A percentile compares a stretch with the other conserved stretches of the same genome.
Evolutionary conservation across 2,797 vertebrate species (phyloP).

Genomic region (Bufotes viridis): DNA sequence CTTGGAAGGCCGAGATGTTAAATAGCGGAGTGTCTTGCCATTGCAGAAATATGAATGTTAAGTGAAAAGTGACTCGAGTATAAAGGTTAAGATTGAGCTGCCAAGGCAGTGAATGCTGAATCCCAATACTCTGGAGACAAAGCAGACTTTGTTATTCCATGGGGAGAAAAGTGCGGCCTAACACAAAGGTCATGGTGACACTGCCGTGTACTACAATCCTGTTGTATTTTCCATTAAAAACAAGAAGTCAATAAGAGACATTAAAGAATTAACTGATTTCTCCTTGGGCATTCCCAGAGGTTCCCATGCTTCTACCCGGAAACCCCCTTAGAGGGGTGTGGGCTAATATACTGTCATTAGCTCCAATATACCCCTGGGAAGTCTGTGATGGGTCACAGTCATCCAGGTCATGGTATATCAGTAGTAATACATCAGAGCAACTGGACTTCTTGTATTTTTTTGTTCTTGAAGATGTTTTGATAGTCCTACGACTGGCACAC

Average conservation of each 20-base stretch:
- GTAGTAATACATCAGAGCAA: too few relatives aligned
- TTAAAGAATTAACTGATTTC: background rate
- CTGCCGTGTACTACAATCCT: slow-evolving; percentile 54
- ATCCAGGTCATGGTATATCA: too few relatives aligned
- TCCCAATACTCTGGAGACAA: slow-evolving; percentile 66
- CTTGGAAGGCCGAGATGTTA: slow-evolving; percentile 11
- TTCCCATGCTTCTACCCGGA: background rate
- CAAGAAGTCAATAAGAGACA: slow-evolving; percentile 60
- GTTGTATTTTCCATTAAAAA: slow-evolving; percentile 67
- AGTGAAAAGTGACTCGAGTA: slow-evolving; percentile 52
- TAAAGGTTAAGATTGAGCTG: slow-evolving; percentile 70
- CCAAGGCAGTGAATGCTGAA: slow-evolving; percentile 64
- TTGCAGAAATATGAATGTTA: slow-evolving; percentile 31
- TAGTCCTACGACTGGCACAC: too few relatives aligned
- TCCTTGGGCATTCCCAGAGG: background rate
- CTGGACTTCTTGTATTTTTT: too few relatives aligned
- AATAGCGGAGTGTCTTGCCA: slow-evolving; percentile 17
- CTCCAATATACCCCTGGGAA: too few relatives aligned
- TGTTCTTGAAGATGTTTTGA: too few relatives aligned
- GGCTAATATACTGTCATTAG: too few relatives aligned
- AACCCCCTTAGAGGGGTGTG: background rate
- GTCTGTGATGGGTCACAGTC: too few relatives aligned
- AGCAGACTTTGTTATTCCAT: slow-evolving; percentile 67
- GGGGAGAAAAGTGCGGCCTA: slow-evolving; percentile 61
- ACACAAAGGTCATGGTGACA: slow-evolving; percentile 64